Evolutionary conservation across 2,113 vertebrate genomes (phyloP), one percentile per base, ranked within the genome.

Genomic region (Hyla sarda): DNA sequence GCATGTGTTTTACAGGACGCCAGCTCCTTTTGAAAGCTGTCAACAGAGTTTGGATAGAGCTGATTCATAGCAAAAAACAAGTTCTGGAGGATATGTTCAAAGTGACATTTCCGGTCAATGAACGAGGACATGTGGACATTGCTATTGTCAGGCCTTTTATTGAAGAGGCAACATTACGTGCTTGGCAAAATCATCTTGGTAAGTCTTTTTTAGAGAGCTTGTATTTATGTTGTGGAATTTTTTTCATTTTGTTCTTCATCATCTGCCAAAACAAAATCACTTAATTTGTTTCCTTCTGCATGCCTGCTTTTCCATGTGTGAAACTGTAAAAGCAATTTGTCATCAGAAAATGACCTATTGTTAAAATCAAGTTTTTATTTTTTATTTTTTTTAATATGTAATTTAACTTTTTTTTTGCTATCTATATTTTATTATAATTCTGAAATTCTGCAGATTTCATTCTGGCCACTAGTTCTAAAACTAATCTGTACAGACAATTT

Each of bases 151-250:
- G 96, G 12, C 94, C 97, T 0, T 96, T 96, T 9, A 95, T 99
- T 82, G 98, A 99, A 89, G 98, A 99, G 89, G 96, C 96, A 0
- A 96, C 97, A 32, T 91, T 97, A 84, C 98, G 98, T 90, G 97
- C 96, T 90, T 99, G 98, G 98, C 98, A 99, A 89, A 99, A 96
- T 91, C 98, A 99, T 87, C 91, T 99, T 78, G 95, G 98, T 99
- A 87, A 96, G 96, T 56, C 0, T n/a, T 28, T 58, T 65, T 32
- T 19, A 41, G 16, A 45, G 32, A 17, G 50, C 19, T 19, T 21
- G 47, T 56, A 17, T 52, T 28, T 50, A 9, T 16, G 5, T 76
- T 47, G 1, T 45, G 25, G n/a, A 25, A 11, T 14, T 47, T 21
- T 47, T 45, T 74, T 45, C 4, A 28, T 48, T 75, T 48, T 48